Base-by-base conservation (phyloP, 2,113 vertebrate species). In the Prietella phreatophila region DNA sequence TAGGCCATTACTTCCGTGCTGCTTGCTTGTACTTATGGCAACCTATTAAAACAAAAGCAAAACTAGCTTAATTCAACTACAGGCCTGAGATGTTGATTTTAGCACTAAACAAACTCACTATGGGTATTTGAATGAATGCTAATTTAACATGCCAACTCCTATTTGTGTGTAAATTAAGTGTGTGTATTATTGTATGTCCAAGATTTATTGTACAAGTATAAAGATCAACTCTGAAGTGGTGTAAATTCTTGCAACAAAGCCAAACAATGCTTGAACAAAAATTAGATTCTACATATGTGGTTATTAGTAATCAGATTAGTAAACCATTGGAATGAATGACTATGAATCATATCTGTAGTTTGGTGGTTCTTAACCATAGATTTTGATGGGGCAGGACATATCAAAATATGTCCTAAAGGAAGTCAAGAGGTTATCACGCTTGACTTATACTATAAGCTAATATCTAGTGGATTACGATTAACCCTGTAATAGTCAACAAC, bases 41-140 rank as follows among this genome's bases (percentile, higher is more conserved):
- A 83, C 65, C 15, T 20, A 53, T 33, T 63, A 39, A 88, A 78
- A 50, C 82, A 78, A 88, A 88, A 88, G 71, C 69, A 83, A 87
- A 87, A 83, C 55, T 53, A 55, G 27, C 25, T 20, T 60, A 60
- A 39, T 30, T 19, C 19, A 60, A 25, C 25, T 61, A 27, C 50
- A 27, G 20, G 9, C 13, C 14, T 47, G 53, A 73, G 8, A 50
- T 14, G 25, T 22, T 85, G 53, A 75, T 8, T 60, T 61, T 56
- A 85, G 8, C 56, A 47, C 47, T 84, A 84, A 50, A 42, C 25
- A 53, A 60, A 55, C 47, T 55, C 27, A 55, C 14, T 79, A 55
- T 17, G 27, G 6, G 76, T 79, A 19, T n/a, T 50, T 27, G 11
- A 11, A 78, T 47, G 22, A 78, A 78, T 55, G 47, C 76, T 79